phyloP scores from a whole-genome alignment of 2,888 invertebrate species.

The Drosophila colorata region DNA sequence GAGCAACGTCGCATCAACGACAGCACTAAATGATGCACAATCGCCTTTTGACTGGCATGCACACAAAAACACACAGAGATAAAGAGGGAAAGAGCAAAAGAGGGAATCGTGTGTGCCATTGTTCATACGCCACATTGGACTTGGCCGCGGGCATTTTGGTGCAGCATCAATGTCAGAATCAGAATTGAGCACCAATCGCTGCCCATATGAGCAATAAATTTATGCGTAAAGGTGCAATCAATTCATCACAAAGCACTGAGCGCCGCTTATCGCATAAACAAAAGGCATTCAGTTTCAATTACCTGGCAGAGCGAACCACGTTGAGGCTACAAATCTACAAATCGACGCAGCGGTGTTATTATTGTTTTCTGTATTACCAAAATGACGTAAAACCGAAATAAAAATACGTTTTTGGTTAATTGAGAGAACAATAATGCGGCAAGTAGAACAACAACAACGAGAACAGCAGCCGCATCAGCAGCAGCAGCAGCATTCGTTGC shows the following conservation, averaged over 20 bases:
- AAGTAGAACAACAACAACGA: conserved; percentile 8
- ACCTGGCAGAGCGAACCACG: conserved; percentile 21
- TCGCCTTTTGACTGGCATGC: conserved; percentile 47
- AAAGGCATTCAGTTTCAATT: conserved; percentile 40
- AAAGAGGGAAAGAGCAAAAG: neutral
- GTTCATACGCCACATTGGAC: conserved; percentile 49
- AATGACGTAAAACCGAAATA: conserved; percentile 41
- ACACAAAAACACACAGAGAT: neutral
- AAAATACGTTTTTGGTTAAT: conserved; percentile 65
- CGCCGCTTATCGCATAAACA: conserved; percentile 20
- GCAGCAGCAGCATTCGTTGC: conserved; percentile 29
- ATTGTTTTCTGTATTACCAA: conserved; percentile 23
- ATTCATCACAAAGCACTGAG: conserved; percentile 17
- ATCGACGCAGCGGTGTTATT: conserved; percentile 8
- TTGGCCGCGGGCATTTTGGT: conserved; percentile 26
- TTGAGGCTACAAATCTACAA: too few relatives aligned
- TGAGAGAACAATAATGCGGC: conserved; percentile 49
- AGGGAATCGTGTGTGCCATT: conserved; percentile 10
- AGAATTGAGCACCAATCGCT: conserved; percentile 19
- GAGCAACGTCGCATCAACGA: conserved; percentile 17
- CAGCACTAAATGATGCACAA: conserved; percentile 52
- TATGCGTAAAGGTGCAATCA: conserved; percentile 44
- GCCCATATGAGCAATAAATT: conserved; percentile 24
- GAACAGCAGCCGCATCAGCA: conserved; percentile 5
- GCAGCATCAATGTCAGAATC: conserved; percentile 34